Evolutionary conservation across 2,797 vertebrate genomes (phyloP), one percentile per base, ranked within the genome.

Genomic region (Characodon lateralis): DNA sequence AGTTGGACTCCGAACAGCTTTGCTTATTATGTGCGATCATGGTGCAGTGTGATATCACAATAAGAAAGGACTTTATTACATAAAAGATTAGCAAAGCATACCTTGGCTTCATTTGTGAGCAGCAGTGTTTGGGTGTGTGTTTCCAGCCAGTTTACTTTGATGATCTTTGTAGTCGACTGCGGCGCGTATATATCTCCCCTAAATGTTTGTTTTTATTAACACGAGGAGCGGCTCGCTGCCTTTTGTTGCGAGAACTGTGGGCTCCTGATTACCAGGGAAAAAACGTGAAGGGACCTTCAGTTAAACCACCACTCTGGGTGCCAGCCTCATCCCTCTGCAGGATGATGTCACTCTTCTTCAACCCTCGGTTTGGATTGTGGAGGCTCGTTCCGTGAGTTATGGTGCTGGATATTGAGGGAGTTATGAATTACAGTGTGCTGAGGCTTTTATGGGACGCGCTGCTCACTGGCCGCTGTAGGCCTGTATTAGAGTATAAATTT

Each of bases 291-390:
- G 88, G 87, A 75, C 80, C 71, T 61, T 83, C 77, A 76, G 72
- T 82, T 84, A 73, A 85, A 82, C 71, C 18, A 46, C 81, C 83
- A 73, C 86, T 74, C 13, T 80, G 76, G 80, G 85, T 80, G 81
- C 83, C 83, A 69, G 83, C 88, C 85, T 26, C 88, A 76, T 88
- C 85, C 84, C 83, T 88, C 88, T 75, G 26, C 87, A 97, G 96
- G 96, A 96, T 96, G 89, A 93, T 90, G 91, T 93, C 91, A 93
- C 90, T 87, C 82, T 63, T 84, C 79, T 78, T 78, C 82, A 24
- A 24, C 79, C 87, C 86, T 81, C 85, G 87, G 63, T 89, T 88
- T 81, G 88, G 80, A 84, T 84, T 76, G 87, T 85, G 24, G 85
- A 20, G 85, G 84, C 86, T 86, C 88, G 51, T 78, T 88, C 87